A percentile compares a stretch with the other conserved stretches of the same genome.
Evolutionary conservation across 2,888 invertebrate genomes (phyloP).

Genomic region (Adela reaumurella): DNA sequence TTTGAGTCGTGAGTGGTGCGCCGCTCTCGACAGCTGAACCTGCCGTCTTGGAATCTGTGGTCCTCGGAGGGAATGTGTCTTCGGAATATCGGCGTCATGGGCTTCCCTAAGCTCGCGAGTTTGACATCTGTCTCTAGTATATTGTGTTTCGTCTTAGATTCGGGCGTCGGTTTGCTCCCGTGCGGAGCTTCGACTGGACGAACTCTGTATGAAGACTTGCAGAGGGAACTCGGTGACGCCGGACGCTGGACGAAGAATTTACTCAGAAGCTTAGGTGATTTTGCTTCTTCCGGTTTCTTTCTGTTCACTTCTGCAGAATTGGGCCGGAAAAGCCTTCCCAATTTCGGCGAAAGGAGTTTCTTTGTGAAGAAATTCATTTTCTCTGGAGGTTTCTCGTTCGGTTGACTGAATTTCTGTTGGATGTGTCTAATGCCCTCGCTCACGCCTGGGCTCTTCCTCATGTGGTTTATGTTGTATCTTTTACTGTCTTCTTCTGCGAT

Average conservation of each 20-base stretch:
- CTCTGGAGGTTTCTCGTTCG: slow-evolving; percentile 16
- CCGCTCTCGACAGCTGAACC: slow-evolving; percentile 39
- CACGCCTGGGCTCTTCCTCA: slow-evolving; percentile 23
- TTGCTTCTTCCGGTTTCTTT: slow-evolving; percentile 21
- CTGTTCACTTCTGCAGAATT: slow-evolving; percentile 25
- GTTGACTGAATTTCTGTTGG: slow-evolving; percentile 18
- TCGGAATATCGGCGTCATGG: slow-evolving; percentile 47
- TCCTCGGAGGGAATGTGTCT: slow-evolving; percentile 26
- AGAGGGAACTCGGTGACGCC: slow-evolving; percentile 23
- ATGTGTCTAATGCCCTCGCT: slow-evolving; percentile 21
- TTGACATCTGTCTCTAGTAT: slow-evolving; percentile 38
- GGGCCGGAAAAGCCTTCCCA: slow-evolving; percentile 38
- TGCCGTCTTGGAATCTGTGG: slow-evolving; percentile 31
- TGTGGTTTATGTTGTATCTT: slow-evolving; percentile 30
- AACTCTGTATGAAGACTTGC: slow-evolving; percentile 26
- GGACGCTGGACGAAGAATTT: slow-evolving; percentile 43
- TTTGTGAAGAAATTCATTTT: slow-evolving; percentile 35
- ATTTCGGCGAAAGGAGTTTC: slow-evolving; percentile 39
- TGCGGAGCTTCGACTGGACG: slow-evolving; percentile 21
- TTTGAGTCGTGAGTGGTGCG: slow-evolving; percentile 20
- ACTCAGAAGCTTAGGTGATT: slow-evolving; percentile 33
- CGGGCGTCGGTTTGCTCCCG: slow-evolving; percentile 4
- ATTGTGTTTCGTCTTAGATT: slow-evolving; percentile 15
- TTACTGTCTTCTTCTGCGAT: slow-evolving; percentile 25
- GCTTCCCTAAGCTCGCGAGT: slow-evolving; percentile 39